Conservation (phyloP, 2,797 vertebrate species). For the Urocyon cinereoargenteus region DNA sequence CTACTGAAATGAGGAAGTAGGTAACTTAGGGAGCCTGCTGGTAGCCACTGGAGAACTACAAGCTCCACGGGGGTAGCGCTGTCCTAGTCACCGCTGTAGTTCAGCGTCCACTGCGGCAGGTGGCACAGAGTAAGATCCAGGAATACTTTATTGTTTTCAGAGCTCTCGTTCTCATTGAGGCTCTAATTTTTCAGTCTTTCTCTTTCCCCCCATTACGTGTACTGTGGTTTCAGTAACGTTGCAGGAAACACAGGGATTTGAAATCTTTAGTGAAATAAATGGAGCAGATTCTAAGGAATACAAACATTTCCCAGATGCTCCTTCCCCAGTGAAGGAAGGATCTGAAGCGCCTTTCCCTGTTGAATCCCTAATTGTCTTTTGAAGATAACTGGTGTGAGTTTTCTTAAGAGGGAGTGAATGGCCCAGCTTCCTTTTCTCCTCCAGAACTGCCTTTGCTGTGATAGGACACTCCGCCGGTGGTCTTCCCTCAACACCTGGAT, state of each 20-base stretch:
- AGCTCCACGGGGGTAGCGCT: background rate
- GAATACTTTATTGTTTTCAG: background rate
- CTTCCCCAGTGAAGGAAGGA: background rate
- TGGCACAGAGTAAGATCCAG: background rate
- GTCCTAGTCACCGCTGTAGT: background rate
- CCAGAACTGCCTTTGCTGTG: background rate
- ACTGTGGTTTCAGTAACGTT: background rate
- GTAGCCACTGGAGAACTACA: background rate
- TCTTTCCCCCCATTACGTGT: background rate
- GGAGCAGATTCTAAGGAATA: background rate
- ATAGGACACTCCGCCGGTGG: background rate
- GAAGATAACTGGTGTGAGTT: background rate
- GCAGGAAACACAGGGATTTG: background rate
- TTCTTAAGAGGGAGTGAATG: background rate
- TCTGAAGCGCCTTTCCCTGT: background rate
- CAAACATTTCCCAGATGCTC: background rate
- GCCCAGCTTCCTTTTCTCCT: background rate
- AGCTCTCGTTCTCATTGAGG: background rate
- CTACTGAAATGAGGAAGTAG: background rate
- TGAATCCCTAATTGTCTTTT: background rate
- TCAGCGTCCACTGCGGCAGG: background rate
- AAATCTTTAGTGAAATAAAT: slow-evolving; percentile 43
- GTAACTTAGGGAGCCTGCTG: background rate
- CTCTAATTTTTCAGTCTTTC: background rate
- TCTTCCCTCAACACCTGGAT: background rate